These are phyloP conservation scores for Hydrozoanthus gracilis DNA, from an alignment of 92 coral and sea anemone genomes.

Conservation along the genomic window DNA sequence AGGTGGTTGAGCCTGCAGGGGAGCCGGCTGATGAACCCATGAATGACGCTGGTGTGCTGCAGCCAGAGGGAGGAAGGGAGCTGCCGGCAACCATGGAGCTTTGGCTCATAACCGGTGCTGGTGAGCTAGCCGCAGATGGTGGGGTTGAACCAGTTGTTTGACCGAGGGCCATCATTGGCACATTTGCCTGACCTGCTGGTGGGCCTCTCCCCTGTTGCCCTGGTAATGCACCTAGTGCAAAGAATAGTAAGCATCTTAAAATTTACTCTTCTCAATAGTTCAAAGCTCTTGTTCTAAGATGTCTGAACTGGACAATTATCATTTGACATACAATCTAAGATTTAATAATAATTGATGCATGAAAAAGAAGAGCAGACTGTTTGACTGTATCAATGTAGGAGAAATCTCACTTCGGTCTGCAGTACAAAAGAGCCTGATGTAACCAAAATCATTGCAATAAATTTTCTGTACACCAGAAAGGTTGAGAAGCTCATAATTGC, in stretches of 20 bases:
- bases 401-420: too few relatives aligned
- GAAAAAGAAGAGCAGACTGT: too few relatives aligned
- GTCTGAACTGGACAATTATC: too few relatives aligned
- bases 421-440: too few relatives aligned
- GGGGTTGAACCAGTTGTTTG: slow-evolving; percentile 71
- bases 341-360: too few relatives aligned
- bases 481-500: too few relatives aligned
- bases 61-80: slow-evolving; percentile 89
- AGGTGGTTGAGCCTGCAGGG: slow-evolving; percentile 67
- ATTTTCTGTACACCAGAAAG: too few relatives aligned
- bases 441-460: too few relatives aligned
- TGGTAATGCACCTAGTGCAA: slow-evolving; percentile 23
- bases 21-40: slow-evolving; percentile 79
- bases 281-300: too few relatives aligned
- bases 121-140: slow-evolving; percentile 79
- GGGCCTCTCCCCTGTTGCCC: slow-evolving; percentile 35
- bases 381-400: too few relatives aligned
- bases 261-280: background rate
- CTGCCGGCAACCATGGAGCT: slow-evolving; percentile 76
- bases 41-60: slow-evolving; percentile 90
- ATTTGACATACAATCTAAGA: too few relatives aligned
- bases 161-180: slow-evolving; percentile 50
- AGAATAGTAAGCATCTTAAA: background rate
- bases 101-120: slow-evolving; percentile 81
- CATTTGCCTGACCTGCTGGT: slow-evolving; percentile 23